Evolutionary conservation across 2,888 invertebrate species (phyloP).

Genomic region (Nysson spinosus): DNA sequence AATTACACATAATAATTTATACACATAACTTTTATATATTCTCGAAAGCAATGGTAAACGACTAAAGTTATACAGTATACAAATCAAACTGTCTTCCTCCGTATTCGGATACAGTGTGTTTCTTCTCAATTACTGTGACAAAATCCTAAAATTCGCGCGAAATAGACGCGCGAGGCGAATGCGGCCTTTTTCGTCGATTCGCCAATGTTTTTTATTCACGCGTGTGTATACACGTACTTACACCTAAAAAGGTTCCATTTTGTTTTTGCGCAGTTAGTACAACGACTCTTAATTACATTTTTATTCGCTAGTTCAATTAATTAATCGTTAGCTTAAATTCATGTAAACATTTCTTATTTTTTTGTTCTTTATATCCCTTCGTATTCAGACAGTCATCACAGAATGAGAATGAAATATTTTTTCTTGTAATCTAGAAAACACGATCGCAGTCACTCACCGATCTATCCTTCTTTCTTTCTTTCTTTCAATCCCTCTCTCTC

Average conservation of each 20-base stretch:
- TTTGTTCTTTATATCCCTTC: slow-evolving; percentile 37
- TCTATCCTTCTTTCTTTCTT: slow-evolving; percentile 28
- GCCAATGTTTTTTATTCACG: too few relatives aligned
- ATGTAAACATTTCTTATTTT: slow-evolving; percentile 64
- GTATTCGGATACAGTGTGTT: slow-evolving; percentile 45
- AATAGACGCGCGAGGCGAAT: slow-evolving; percentile 13
- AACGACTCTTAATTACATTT: slow-evolving; percentile 65
- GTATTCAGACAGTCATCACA: slow-evolving; percentile 75
- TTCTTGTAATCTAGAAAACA: slow-evolving; percentile 62
- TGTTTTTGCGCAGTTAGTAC: slow-evolving; percentile 62
- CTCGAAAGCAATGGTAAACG: slow-evolving; percentile 71
- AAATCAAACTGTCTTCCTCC: slow-evolving; percentile 62
- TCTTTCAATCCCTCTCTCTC: slow-evolving; percentile 34
- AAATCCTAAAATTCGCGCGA: slow-evolving; percentile 17
- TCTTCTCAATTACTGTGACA: slow-evolving; percentile 22
- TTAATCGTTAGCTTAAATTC: slow-evolving; percentile 66
- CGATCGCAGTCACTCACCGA: slow-evolving; percentile 54
- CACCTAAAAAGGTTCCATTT: slow-evolving; percentile 46
- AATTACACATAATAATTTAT: slow-evolving; percentile 73
- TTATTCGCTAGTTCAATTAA: slow-evolving; percentile 62
- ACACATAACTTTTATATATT: slow-evolving; percentile 70
- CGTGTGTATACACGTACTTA: slow-evolving; percentile 19
- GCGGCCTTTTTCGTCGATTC: slow-evolving; percentile 11
- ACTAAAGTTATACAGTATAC: slow-evolving; percentile 68
- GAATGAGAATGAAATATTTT: slow-evolving; percentile 74